phyloP scores from a whole-genome alignment of 2,888 invertebrate species.

The Acanthosepion lycidas region DNA sequence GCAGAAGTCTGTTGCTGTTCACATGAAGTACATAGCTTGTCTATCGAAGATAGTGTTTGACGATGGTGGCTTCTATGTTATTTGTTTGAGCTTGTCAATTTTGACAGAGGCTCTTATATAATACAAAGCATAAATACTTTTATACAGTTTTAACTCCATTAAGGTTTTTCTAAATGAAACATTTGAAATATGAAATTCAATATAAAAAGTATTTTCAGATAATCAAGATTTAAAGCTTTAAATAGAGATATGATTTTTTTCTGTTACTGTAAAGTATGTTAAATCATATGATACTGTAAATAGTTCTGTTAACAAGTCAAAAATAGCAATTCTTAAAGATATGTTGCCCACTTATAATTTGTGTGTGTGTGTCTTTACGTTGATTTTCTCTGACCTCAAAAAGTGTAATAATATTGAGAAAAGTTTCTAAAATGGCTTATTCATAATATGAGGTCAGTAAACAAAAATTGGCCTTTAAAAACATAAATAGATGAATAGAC shows the following conservation, averaged over 20 bases:
- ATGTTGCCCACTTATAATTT: neutral
- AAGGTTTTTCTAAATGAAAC: too few species aligned
- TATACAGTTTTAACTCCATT: too few species aligned
- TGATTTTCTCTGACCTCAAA: neutral
- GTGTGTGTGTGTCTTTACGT: neutral
- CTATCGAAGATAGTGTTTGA: too few species aligned
- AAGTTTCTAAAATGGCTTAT: conserved; percentile 14
- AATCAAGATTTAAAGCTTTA: neutral
- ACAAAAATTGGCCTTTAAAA: neutral
- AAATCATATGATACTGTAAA: neutral
- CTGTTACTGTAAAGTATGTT: neutral
- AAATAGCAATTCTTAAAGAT: conserved; percentile 1
- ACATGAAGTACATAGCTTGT: too few species aligned
- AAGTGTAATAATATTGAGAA: neutral
- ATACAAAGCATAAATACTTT: too few species aligned
- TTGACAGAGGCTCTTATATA: too few species aligned
- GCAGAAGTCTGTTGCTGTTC: too few species aligned
- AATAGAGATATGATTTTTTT: neutral
- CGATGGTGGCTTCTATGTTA: too few species aligned
- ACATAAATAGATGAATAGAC: neutral
- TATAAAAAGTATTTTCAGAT: neutral
- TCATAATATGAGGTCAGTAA: neutral
- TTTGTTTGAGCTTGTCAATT: too few species aligned
- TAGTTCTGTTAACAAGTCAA: neutral
- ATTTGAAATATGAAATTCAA: neutral